These are phyloP conservation scores for Osmerus mordax DNA, from an alignment of 2,113 vertebrate species.

Conservation along the genomic window DNA sequence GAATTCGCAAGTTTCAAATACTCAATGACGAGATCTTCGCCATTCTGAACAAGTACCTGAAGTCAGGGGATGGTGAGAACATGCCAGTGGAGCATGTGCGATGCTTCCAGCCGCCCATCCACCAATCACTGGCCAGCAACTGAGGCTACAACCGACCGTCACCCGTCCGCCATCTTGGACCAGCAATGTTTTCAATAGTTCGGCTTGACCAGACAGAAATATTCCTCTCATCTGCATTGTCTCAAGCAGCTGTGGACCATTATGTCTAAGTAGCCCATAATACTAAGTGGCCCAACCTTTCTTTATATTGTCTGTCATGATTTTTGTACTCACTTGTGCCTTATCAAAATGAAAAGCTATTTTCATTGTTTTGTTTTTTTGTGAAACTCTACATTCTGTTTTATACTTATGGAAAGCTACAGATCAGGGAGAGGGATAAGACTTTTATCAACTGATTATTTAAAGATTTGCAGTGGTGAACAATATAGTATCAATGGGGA, in stretches of 20 bases:
- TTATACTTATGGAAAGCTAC: conserved; percentile 53
- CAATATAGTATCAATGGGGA: conserved; percentile 26
- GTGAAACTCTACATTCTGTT: conserved; percentile 56
- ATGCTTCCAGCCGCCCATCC: conserved; percentile 97
- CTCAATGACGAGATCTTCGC: conserved; percentile 93
- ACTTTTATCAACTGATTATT: conserved; percentile 67
- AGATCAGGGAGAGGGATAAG: conserved; percentile 46
- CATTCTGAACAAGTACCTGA: conserved; percentile 95
- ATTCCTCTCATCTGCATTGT: conserved; percentile 25
- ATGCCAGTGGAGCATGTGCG: conserved; percentile 94
- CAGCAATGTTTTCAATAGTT: conserved; percentile 36
- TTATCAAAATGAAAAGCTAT: conserved; percentile 62
- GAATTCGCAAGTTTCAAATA: conserved; percentile 96
- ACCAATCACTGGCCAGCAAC: conserved; percentile 96
- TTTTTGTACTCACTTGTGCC: conserved; percentile 74
- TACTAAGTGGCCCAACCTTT: conserved; percentile 38
- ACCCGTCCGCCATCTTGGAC: conserved; percentile 6
- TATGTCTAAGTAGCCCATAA: conserved; percentile 13
- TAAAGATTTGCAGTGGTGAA: conserved; percentile 68
- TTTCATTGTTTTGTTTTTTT: conserved; percentile 31
- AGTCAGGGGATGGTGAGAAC: conserved; percentile 91
- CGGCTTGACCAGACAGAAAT: conserved; percentile 28
- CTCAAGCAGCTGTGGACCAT: conserved; percentile 37
- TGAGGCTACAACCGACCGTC: conserved; percentile 51
- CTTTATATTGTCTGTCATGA: conserved; percentile 20